phyloP scores from a whole-genome alignment of 2,888 invertebrate species.

The Synergus laeviventris region DNA sequence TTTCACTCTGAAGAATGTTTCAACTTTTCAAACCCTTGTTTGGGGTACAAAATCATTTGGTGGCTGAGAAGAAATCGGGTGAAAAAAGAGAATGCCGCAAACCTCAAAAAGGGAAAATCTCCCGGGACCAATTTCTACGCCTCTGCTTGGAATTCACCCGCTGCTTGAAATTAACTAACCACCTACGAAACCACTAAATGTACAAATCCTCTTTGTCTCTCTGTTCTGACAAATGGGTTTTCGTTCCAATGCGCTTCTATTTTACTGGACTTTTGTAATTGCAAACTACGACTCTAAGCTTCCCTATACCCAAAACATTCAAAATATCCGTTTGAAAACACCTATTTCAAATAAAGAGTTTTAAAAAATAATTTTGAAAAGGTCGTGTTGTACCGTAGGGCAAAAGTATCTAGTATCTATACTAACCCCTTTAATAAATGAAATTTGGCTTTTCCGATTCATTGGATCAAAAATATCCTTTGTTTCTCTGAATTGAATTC shows the following conservation, averaged over 20 bases:
- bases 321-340: conserved; percentile 5
- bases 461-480: conserved; percentile 22
- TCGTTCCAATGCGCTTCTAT: conserved; percentile 25
- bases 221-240: conserved; percentile 36
- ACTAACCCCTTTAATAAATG: conserved; percentile 5
- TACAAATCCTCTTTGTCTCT: conserved; percentile 38
- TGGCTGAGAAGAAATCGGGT: conserved; percentile 17
- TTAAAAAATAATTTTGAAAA: not conserved
- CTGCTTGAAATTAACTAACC: conserved; percentile 39
- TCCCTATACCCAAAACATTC: not conserved
- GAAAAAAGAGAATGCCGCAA: conserved; percentile 39
- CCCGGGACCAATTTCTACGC: conserved; percentile 34
- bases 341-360: not conserved
- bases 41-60: conserved; percentile 37
- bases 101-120: conserved; percentile 35
- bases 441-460: conserved; percentile 31
- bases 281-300: not conserved
- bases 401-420: not conserved
- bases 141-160: conserved; percentile 29
- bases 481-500: conserved; percentile 22
- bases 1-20: conserved; percentile 13
- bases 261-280: conserved; percentile 31
- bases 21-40: conserved; percentile 20
- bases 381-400: not conserved
- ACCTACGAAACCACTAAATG: conserved; percentile 38